Base-by-base conservation (phyloP, 2,888 invertebrate genomes). In the Caenorhabditis angaria region DNA sequence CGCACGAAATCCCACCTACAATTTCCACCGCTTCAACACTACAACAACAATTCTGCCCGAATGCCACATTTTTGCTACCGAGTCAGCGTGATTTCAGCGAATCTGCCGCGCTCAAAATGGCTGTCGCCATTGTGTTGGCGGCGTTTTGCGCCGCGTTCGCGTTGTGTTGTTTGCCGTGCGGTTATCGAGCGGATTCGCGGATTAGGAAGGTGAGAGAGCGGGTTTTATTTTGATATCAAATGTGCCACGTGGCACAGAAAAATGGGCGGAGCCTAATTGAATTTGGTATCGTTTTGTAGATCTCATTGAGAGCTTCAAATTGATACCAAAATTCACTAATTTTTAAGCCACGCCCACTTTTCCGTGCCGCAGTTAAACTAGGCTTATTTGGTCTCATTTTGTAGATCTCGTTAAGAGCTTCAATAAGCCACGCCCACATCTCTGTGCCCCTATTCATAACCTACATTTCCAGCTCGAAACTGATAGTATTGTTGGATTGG, bases 101-200 rank as follows among this genome's bases (percentile, higher is more conserved):
- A 41, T 41, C 18, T 41, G 10, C 3, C 14, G 10, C 64, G 61
- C n/a, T n/a, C n/a, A n/a, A n/a, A 20, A 58, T 47, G 4, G 28
- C 60, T 24, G 25, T 48, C 10, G 35, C 60, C 14, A 50, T 68
- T 18, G 63, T 69, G 20, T 51, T 77, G 5, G 50, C 78, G n/a
- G 77, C 76, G 12, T 81, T 82, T 54, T 57, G 64, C 20, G 57
- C 65, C 24, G 55, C 65, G 6, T 73, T 65, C 53, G 27, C n/a
- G 8, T 35, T 76, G 29, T 83, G 81, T 50, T 81, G 82, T 60
- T 59, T 73, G 24, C 69, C 72, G 22, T 74, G 66, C 35, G 67
- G 69, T 22, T 22, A 67, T 24, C 67, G 53, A 12, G 61, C 71
- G 3, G 81, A 81, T 68, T 53, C 72, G 10, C 65, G 70, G 50